Conservation (phyloP, 2,888 invertebrate species). For the Dynastes tityus region DNA sequence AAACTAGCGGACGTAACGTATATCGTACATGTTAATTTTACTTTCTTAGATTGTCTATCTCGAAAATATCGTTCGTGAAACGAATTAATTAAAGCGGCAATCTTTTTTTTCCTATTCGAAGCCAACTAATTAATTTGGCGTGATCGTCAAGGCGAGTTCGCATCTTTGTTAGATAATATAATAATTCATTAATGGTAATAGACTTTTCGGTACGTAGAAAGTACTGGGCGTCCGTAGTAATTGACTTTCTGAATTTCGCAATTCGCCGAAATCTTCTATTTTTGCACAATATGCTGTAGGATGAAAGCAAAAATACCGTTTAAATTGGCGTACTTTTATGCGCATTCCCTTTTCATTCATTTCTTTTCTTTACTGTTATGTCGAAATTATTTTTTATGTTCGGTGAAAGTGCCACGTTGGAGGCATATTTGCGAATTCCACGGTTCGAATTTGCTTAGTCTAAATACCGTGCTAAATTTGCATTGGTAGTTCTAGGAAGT, state of each 20-base stretch:
- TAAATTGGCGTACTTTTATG: slow-evolving; percentile 28
- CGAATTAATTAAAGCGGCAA: slow-evolving; percentile 27
- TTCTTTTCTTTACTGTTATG: slow-evolving; percentile 18
- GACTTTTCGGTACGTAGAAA: slow-evolving; percentile 25
- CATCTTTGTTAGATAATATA: slow-evolving; percentile 26
- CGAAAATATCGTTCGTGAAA: slow-evolving; percentile 24
- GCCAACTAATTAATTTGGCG: slow-evolving; percentile 11
- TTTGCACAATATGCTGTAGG: slow-evolving; percentile 26
- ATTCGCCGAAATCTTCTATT: slow-evolving; percentile 30
- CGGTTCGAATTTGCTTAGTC: slow-evolving; percentile 12
- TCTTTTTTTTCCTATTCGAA: neutral
- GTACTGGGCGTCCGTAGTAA: slow-evolving; percentile 17
- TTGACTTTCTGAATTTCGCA: slow-evolving; percentile 39
- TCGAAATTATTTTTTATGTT: slow-evolving; percentile 38
- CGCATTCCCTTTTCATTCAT: slow-evolving; percentile 7
- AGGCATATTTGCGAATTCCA: slow-evolving; percentile 3
- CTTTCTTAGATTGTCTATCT: slow-evolving; percentile 39
- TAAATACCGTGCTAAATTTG: slow-evolving; percentile 6
- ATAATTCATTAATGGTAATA: slow-evolving; percentile 32
- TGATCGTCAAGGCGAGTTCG: slow-evolving; percentile 27
- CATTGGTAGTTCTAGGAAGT: slow-evolving; percentile 8
- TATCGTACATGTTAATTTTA: slow-evolving; percentile 8
- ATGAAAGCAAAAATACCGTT: slow-evolving; percentile 31
- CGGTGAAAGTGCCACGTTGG: slow-evolving; percentile 23
- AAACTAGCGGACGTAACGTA: slow-evolving; percentile 18